These are phyloP conservation scores for Sarcophilus harrisii DNA, from an alignment of 2,797 vertebrate species.

Conservation along the genomic window DNA sequence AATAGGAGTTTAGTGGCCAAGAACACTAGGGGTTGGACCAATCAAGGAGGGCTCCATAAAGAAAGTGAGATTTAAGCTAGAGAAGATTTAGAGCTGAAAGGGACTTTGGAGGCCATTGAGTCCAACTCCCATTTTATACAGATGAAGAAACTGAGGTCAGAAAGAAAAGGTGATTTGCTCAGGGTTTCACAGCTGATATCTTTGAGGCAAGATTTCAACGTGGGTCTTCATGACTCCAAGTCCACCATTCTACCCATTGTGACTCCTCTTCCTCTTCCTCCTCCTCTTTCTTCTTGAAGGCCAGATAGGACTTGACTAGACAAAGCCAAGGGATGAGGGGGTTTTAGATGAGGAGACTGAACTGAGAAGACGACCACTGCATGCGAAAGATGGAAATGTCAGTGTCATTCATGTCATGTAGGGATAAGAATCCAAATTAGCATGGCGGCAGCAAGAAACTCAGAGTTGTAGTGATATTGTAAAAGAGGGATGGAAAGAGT, in stretches of 20 bases:
- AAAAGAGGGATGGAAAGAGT: neutral
- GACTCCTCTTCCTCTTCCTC: too few relatives aligned
- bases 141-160: neutral
- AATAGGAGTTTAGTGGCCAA: neutral
- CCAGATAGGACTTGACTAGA: too few relatives aligned
- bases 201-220: neutral
- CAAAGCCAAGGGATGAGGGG: neutral
- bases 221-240: neutral
- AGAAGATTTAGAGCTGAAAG: neutral
- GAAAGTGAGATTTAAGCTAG: neutral
- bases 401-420: neutral
- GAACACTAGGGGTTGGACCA: neutral
- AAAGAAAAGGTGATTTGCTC: neutral
- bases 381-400: neutral
- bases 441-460: neutral
- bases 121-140: neutral
- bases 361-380: too few relatives aligned
- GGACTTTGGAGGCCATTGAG: neutral
- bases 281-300: neutral
- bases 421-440: neutral
- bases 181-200: neutral
- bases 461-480: neutral
- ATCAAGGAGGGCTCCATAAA: neutral
- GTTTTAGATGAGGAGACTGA: neutral
- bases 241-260: neutral